Evolutionary conservation across 2,797 vertebrate genomes (phyloP).

Genomic region (Argyrosomus regius): DNA sequence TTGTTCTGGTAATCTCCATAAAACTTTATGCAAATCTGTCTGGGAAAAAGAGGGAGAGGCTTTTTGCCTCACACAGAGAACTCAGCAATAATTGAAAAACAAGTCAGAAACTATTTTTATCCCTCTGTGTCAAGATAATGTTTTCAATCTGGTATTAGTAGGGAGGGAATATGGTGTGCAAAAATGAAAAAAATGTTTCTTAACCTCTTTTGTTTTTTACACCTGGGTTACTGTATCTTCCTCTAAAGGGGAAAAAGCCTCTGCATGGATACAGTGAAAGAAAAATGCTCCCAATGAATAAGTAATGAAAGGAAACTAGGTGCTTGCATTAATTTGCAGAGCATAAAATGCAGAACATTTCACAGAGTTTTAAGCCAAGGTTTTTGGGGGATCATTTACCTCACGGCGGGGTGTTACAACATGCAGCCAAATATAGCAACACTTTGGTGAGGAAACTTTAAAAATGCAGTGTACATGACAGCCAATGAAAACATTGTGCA

Average conservation of each 20-base stretch:
- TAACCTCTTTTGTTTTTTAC: slow-evolving; percentile 32
- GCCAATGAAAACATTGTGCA: slow-evolving; percentile 59
- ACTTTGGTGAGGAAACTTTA: slow-evolving; percentile 61
- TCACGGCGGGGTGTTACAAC: slow-evolving; percentile 62
- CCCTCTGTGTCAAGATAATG: slow-evolving; percentile 33
- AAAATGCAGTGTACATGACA: slow-evolving; percentile 57
- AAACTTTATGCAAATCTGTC: slow-evolving; percentile 65
- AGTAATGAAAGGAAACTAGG: slow-evolving; percentile 80
- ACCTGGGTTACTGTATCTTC: slow-evolving; percentile 55
- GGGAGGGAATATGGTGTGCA: background rate
- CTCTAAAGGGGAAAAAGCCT: slow-evolving; percentile 57
- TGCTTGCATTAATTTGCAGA: slow-evolving; percentile 80
- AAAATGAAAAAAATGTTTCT: slow-evolving; percentile 38
- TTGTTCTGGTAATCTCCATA: slow-evolving; percentile 62
- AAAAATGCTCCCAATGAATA: slow-evolving; percentile 84
- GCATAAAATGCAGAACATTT: slow-evolving; percentile 69
- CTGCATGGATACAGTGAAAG: slow-evolving; percentile 57
- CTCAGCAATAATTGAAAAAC: slow-evolving; percentile 62
- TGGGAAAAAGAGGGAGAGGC: slow-evolving; percentile 12
- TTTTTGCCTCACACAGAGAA: slow-evolving; percentile 51
- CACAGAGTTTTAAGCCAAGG: slow-evolving; percentile 57
- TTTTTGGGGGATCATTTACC: slow-evolving; percentile 73
- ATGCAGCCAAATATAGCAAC: slow-evolving; percentile 67
- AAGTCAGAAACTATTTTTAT: slow-evolving; percentile 52
- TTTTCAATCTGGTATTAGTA: slow-evolving; percentile 42